Evolutionary conservation across 2,113 vertebrate species (phyloP).

Genomic region (Orientallactaga bullata): DNA sequence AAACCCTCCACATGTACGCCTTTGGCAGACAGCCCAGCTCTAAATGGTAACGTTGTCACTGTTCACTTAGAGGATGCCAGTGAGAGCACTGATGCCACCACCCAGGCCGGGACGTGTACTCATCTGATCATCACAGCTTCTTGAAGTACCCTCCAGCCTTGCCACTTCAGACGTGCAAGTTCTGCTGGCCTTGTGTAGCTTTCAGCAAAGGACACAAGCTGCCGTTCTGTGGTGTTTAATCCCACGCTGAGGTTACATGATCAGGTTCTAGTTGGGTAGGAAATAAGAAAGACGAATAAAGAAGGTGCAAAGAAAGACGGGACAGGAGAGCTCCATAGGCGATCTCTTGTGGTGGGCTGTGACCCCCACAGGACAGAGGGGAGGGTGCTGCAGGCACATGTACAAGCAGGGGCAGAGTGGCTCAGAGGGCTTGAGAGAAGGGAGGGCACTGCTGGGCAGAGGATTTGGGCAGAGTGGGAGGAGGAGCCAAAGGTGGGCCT

Average conservation of each 20-base stretch:
- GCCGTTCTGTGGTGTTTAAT: neutral
- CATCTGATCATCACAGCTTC: neutral
- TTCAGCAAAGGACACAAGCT: neutral
- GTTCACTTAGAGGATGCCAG: neutral
- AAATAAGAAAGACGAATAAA: neutral
- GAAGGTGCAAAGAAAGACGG: neutral
- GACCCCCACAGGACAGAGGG: accelerated
- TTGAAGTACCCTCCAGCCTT: neutral
- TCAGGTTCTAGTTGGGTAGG: neutral
- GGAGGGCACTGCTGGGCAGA: accelerated
- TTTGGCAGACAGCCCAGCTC: neutral
- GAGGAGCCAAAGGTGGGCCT: neutral
- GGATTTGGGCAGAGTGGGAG: neutral
- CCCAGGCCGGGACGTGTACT: accelerated
- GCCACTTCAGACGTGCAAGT: accelerated
- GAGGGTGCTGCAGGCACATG: accelerated
- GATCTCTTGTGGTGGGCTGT: accelerated
- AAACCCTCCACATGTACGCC: neutral
- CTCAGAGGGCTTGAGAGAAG: too few relatives aligned
- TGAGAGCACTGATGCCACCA: neutral
- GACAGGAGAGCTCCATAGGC: neutral
- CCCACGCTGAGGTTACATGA: neutral
- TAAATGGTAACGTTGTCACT: neutral
- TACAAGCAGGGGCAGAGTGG: accelerated
- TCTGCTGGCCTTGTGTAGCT: neutral